Base-by-base conservation (phyloP, 2,888 invertebrate species). In the Tachina fera region DNA sequence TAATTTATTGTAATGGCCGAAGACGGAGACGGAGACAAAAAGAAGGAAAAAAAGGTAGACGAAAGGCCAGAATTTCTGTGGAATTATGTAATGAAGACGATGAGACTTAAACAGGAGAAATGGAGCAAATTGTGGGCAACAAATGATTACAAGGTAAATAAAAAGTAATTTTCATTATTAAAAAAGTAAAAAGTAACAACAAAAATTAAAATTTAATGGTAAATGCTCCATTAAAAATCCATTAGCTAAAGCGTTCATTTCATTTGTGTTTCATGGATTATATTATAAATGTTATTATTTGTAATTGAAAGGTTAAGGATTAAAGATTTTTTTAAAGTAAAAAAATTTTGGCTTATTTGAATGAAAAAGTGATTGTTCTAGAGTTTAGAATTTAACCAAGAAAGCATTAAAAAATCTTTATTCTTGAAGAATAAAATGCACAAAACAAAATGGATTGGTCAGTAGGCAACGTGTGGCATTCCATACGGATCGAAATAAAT, bases 31-130 rank as follows among this genome's bases (percentile, higher is more conserved):
- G 87, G 88, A n/a, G 87, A 88, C 13, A 87, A 87, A 43, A 88
- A 86, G 41, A 78, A 79, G 58, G 84, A 82, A 45, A 31, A 31
- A 31, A 87, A 89, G 84, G 75, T 85, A 65, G 89, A 88, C 49
- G 89, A 89, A 43, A 87, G 89, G 8, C 88, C 88, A n/a, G 88
- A 87, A 6, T 90, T 89, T 78, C 82, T 91, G 1, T 90, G 90
- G 89, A 90, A 89, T 78, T 90, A 90, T 63, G 80, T 90, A 8
- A 88, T 88, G 82, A 91, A 90, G 74, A 89, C 89, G 8, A 88
- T 90, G 87, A 87, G 91, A 31, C 86, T 90, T 13, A 91, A 91
- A 70, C 89, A 88, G 74, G 91, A 91, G 56, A 90, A 90, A 77
- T 91, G 91, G 91, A 88, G 85, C 8, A 91, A 90, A 86, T 87